Conservation (phyloP, 1,140 invertebrate genomes). For the Anastrepha obliqua region DNA sequence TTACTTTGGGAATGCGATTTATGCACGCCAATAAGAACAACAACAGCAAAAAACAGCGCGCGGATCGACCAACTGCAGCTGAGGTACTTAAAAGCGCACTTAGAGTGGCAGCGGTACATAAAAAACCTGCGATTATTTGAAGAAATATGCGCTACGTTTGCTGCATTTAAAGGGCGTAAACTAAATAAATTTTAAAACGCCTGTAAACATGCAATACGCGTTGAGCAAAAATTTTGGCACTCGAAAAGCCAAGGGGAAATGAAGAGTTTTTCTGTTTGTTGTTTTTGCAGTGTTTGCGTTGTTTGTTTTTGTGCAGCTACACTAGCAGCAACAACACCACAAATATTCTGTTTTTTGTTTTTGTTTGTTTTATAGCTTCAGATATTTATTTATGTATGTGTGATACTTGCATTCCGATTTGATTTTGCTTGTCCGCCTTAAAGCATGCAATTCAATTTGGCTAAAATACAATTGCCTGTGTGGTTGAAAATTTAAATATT, state of each 20-base stretch:
- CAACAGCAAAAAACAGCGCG: not conserved
- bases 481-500: not conserved
- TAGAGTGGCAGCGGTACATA: not conserved
- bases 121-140: not conserved
- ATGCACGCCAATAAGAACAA: conserved; percentile 24
- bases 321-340: too few species aligned
- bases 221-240: not conserved
- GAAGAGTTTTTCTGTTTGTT: not conserved
- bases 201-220: conserved; percentile 30
- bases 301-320: not conserved
- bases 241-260: not conserved
- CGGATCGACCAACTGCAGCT: conserved; percentile 4
- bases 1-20: conserved; percentile 31
- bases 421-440: conserved; percentile 6
- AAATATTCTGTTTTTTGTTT: not conserved
- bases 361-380: not conserved
- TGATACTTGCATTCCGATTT: not conserved
- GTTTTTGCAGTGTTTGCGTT: not conserved
- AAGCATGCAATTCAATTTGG: conserved; percentile 33
- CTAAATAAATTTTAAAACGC: conserved; percentile 29
- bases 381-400: not conserved
- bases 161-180: conserved; percentile 42
- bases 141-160: not conserved
- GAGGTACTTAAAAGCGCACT: conserved; percentile 32
- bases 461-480: not conserved